phyloP scores from a whole-genome alignment of 2,888 invertebrate species.

The Ceraclea dissimilis region DNA sequence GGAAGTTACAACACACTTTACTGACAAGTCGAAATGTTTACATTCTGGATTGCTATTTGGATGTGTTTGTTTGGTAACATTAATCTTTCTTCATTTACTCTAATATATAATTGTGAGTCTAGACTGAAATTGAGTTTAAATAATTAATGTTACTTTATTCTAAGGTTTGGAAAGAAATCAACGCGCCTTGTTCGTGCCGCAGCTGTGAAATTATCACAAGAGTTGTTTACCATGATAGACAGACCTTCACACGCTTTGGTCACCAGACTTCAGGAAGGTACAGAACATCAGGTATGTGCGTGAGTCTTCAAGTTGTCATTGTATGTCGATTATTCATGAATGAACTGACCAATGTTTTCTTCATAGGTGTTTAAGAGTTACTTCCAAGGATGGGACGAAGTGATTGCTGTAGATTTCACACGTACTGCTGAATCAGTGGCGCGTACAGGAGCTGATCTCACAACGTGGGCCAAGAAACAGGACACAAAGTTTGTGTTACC shows the following conservation, averaged over 20 bases:
- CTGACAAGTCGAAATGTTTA: conserved; percentile 91
- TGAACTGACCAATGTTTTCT: background rate
- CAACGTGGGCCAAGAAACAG: conserved; percentile 82
- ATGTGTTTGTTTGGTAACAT: conserved; percentile 87
- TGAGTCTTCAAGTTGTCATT: background rate
- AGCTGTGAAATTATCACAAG: conserved; percentile 93
- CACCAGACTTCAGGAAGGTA: conserved; percentile 85
- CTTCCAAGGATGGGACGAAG: conserved; percentile 97
- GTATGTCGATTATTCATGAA: background rate
- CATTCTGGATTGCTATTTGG: conserved; percentile 88
- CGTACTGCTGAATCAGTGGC: conserved; percentile 95
- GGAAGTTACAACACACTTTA: conserved; percentile 64
- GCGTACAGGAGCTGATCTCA: conserved; percentile 92
- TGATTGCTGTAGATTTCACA: conserved; percentile 98
- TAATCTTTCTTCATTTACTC: background rate
- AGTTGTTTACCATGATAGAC: conserved; percentile 90
- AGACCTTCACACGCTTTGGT: conserved; percentile 83
- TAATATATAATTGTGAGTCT: too few species aligned
- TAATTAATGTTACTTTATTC: background rate
- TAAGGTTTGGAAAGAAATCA: conserved; percentile 94
- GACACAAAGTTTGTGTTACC: conserved; percentile 59
- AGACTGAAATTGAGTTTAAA: too few species aligned
- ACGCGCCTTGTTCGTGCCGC: conserved; percentile 91
- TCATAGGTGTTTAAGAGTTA: conserved; percentile 87
- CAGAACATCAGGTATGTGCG: conserved; percentile 64